Base-by-base conservation (phyloP, 2,797 vertebrate genomes). In the Coendou prehensilis region DNA sequence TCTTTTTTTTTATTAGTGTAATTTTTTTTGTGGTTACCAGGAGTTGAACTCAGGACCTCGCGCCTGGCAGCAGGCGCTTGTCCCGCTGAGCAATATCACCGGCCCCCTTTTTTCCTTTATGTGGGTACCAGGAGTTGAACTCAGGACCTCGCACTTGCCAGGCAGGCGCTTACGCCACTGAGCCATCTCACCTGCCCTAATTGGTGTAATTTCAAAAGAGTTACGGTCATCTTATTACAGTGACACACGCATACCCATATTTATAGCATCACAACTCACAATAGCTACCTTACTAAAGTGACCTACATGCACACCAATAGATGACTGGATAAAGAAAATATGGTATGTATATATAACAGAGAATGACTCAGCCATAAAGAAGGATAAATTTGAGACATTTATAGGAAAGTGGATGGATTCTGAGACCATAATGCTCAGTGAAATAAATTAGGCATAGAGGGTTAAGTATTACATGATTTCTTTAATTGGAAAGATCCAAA, bases 241-340 rank as follows among this genome's bases (percentile, higher is more conserved):
- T 30, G 45, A 76, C 45, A 76, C 26, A 30, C 30, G 3, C 2
- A 41, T 22, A 71, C 6, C 5, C 6, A 9, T 9, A 22, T 41
- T 73, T 30, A 17, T 1, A 50, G 3, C 23, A 50, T 8, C 26
- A 76, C 26, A 17, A 4, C 13, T 76, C 45, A 30, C 13, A 28
- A 17, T 4, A 30, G 6, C 6, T 28, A 50, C 7, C 6, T 50
- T 26, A 15, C 8, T 6, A 1, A 47, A 47, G 14, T 1, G 8
- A 17, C 6, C 1, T 8, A 23, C 7, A 30, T 26, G 22, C 26
- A 9, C 37, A 73, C 0, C 2, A 45, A 11, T 26, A 75, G 23
- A 8, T 50, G 41, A 47, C 5, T 14, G 9, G 41, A 28, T 26
- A 28, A 75, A 47, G 23, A 47, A 47, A 15, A 75, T 14, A 10